Percentiles rank a stretch among this genome's conserved stretches.
Evolutionary conservation across 2,797 vertebrate species (phyloP).

Genomic region (Kryptopterus vitreolus): DNA sequence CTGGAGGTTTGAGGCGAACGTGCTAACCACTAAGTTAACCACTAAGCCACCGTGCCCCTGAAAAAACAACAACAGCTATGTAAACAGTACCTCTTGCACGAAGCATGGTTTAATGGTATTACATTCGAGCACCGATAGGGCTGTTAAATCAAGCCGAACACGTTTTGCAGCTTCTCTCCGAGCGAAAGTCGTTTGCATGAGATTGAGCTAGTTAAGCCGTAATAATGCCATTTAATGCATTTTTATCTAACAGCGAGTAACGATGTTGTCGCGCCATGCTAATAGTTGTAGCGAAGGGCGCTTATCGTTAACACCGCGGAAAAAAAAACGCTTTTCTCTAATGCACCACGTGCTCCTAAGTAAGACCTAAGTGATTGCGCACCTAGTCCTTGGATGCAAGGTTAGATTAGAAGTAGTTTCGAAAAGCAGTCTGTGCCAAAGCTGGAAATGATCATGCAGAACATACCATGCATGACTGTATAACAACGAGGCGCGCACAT

Average conservation of each 20-base stretch:
- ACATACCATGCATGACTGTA: conserved; percentile 28
- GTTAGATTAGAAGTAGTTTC: neutral
- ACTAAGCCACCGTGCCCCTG: too few relatives aligned
- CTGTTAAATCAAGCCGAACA: neutral
- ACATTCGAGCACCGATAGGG: neutral
- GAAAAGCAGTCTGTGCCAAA: neutral
- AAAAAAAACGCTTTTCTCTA: neutral
- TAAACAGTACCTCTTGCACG: neutral
- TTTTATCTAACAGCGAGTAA: neutral
- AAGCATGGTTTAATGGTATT: neutral
- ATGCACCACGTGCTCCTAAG: neutral
- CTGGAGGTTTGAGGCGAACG: too few relatives aligned
- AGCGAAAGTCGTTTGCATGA: neutral
- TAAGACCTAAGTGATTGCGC: neutral
- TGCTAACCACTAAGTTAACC: too few relatives aligned
- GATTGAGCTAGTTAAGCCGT: neutral
- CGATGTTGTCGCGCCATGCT: neutral
- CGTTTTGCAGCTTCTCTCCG: neutral
- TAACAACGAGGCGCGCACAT: conserved; percentile 28
- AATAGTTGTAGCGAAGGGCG: neutral
- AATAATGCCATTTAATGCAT: neutral
- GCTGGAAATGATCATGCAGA: conserved; percentile 40
- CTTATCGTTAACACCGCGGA: neutral
- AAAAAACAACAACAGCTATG: neutral
- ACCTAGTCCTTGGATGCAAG: neutral